Evolutionary conservation across 1,140 invertebrate species (phyloP).

Genomic region (Musca vetustissima): DNA sequence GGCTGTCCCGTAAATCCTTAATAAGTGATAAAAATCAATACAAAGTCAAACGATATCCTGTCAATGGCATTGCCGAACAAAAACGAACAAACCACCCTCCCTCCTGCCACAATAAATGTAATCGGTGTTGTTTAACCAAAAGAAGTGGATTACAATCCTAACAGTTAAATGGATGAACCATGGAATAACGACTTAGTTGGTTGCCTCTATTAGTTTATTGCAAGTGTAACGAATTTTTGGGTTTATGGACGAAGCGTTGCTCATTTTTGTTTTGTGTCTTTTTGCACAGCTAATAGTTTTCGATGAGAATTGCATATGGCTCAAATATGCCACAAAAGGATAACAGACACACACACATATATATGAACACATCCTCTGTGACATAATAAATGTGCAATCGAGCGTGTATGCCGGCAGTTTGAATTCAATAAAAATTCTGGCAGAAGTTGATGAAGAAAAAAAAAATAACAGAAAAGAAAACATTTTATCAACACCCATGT

Average conservation of each 20-base stretch:
- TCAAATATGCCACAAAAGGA: background rate
- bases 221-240: background rate
- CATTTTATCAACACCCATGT: slow-evolving; percentile 56
- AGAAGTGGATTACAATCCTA: background rate
- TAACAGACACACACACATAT: background rate
- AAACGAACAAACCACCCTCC: background rate
- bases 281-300: background rate
- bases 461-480: too few relatives aligned
- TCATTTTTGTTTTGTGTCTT: too few relatives aligned
- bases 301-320: slow-evolving; percentile 11
- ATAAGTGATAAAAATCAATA: too few relatives aligned
- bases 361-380: background rate
- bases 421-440: slow-evolving; percentile 37
- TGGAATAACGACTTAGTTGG: background rate
- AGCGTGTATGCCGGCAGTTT: slow-evolving; percentile 49
- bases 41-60: background rate
- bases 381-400: slow-evolving; percentile 53
- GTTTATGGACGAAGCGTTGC: background rate
- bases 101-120: background rate
- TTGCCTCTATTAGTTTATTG: background rate
- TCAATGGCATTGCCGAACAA: background rate
- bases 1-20: slow-evolving; percentile 7
- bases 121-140: background rate
- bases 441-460: too few relatives aligned
- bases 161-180: background rate